Percentiles rank a stretch among this genome's conserved stretches.
Evolutionary conservation across 1,140 invertebrate genomes (phyloP).

Genomic region (Mactra quadrangularis): DNA sequence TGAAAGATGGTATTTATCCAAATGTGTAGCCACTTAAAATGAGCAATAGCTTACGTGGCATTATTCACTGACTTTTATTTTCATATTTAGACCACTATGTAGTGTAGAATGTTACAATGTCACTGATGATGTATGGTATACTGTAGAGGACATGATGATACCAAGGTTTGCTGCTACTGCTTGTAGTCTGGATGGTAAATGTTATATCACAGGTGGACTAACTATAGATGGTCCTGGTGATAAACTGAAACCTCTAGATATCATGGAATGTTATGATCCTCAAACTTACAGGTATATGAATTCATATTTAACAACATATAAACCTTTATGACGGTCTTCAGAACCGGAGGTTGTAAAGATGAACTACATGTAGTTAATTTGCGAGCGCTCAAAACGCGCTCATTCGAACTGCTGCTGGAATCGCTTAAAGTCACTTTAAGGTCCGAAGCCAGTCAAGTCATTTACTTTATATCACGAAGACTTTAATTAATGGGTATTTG

Average conservation of each 20-base stretch:
- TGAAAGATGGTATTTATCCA: no score
- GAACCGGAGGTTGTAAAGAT: background rate
- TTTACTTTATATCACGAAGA: no score
- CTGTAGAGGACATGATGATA: background rate
- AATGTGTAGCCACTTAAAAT: no score
- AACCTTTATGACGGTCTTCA: background rate
- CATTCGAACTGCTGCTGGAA: no score
- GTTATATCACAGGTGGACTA: conserved; percentile 28
- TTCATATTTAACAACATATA: no score
- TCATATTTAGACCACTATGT: conserved; percentile 13
- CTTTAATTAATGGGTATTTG: background rate
- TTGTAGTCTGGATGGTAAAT: conserved; percentile 1
- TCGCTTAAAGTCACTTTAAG: background rate
- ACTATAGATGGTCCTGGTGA: background rate
- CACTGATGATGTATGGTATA: background rate
- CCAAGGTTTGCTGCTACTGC: conserved; percentile 24
- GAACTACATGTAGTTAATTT: no score
- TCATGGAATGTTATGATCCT: conserved; percentile 32
- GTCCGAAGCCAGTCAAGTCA: no score
- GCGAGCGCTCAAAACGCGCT: no score
- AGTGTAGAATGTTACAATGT: conserved; percentile 17
- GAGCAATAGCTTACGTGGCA: no score
- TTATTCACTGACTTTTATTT: no score
- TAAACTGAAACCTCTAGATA: background rate
- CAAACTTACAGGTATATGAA: conserved; percentile 2